These are phyloP conservation scores for Limnephilus lunatus DNA, from an alignment of 2,888 invertebrate genomes.

Conservation along the genomic window DNA sequence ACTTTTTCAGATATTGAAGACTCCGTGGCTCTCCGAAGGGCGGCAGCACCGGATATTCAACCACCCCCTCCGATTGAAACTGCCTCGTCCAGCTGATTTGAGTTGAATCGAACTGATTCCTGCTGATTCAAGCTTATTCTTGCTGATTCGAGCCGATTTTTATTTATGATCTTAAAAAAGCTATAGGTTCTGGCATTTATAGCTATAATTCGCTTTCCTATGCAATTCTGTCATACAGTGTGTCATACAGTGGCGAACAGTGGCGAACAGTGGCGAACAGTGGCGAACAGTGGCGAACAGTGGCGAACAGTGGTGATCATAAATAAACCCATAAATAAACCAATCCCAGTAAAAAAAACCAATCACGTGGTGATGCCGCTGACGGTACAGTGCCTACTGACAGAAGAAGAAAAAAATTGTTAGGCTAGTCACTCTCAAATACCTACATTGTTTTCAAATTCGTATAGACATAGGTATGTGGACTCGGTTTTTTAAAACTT, in stretches of 20 bases:
- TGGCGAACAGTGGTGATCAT: too few relatives aligned
- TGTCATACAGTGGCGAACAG: too few relatives aligned
- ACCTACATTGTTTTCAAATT: not conserved
- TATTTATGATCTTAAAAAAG: too few relatives aligned
- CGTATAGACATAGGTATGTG: not conserved
- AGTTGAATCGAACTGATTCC: not conserved
- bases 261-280: too few relatives aligned
- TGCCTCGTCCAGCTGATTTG: not conserved
- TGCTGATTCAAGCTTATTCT: not conserved
- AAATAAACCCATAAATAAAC: too few relatives aligned
- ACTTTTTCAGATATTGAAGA: not conserved
- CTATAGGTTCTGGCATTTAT: not conserved
- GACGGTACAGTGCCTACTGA: too few relatives aligned
- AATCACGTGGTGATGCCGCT: too few relatives aligned
- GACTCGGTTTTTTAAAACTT: not conserved
- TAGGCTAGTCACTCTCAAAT: not conserved
- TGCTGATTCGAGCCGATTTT: too few relatives aligned
- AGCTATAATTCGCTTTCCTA: not conserved
- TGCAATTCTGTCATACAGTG: too few relatives aligned
- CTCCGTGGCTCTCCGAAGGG: not conserved
- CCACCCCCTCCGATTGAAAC: constrained; percentile 15
- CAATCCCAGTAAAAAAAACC: too few relatives aligned
- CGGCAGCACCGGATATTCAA: not conserved
- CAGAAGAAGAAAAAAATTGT: not conserved
- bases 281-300: too few relatives aligned